Percentiles rank a stretch among this genome's conserved stretches.
These are phyloP conservation scores for Sogatella furcifera DNA, from an alignment of 1,140 invertebrate species.

Conservation along the genomic window DNA sequence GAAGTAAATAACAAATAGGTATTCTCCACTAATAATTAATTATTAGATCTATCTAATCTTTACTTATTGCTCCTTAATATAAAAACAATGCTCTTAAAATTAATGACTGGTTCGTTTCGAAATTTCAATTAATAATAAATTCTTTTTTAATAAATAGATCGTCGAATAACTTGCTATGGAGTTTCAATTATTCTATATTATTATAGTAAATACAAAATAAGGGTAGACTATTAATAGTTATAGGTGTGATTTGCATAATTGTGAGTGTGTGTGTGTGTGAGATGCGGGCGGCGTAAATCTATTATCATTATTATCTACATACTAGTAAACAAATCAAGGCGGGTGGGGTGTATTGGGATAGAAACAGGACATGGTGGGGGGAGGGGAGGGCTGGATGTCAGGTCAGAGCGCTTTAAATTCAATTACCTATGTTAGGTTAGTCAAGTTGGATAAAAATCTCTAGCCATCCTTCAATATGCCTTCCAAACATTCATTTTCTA, in stretches of 20 bases:
- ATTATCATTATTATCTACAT: no score
- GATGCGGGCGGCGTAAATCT: no score
- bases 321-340: conserved; percentile 9
- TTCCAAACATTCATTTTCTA: conserved; percentile 10
- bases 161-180: background rate
- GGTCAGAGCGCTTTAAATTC: conserved; percentile 9
- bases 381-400: conserved; percentile 10
- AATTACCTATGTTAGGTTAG: background rate
- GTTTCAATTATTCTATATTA: conserved; percentile 17
- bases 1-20: conserved; percentile 17
- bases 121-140: conserved; percentile 9
- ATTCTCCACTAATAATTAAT: background rate
- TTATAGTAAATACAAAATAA: conserved; percentile 14
- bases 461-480: conserved; percentile 7
- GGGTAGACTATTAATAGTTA: conserved; percentile 5
- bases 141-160: background rate
- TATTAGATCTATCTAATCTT: conserved; percentile 6
- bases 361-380: conserved; percentile 4
- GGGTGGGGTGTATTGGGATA: conserved; percentile 11
- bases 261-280: no score
- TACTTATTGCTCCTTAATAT: conserved; percentile 18
- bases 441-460: conserved; percentile 7
- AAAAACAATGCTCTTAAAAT: conserved; percentile 27
- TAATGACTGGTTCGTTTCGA: conserved; percentile 22
- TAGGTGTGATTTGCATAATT: background rate